A percentile compares a stretch with the other conserved stretches of the same genome.
Evolutionary conservation across 2,797 vertebrate genomes (phyloP).

Genomic region (Bucorvus abyssinicus): DNA sequence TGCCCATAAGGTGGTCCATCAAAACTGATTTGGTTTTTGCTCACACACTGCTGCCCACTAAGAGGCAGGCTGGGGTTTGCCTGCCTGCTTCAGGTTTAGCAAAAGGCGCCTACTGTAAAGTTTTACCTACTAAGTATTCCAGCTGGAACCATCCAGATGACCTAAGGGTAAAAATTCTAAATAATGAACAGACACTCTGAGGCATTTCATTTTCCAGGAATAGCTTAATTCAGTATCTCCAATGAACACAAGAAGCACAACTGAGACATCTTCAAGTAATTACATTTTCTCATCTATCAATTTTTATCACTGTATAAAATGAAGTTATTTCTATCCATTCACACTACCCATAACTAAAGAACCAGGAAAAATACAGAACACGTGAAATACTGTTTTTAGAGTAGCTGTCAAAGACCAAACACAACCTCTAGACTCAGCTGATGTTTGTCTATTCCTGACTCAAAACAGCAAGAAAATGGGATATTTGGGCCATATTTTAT

Average conservation of each 20-base stretch:
- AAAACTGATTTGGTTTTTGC: background rate
- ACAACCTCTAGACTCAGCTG: background rate
- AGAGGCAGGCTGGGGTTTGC: background rate
- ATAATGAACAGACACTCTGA: background rate
- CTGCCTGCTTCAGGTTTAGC: background rate
- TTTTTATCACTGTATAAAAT: background rate
- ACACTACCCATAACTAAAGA: background rate
- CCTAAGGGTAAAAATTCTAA: background rate
- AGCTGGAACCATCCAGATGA: background rate
- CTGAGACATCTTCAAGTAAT: conserved; percentile 22
- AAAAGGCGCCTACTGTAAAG: background rate
- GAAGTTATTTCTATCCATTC: background rate
- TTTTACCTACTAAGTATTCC: background rate
- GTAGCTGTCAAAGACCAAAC: background rate
- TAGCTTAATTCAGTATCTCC: background rate
- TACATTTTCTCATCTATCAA: conserved; percentile 36
- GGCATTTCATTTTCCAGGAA: background rate
- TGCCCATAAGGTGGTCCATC: background rate
- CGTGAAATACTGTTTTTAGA: background rate
- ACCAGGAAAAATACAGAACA: background rate
- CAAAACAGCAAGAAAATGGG: background rate
- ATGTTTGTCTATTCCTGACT: background rate
- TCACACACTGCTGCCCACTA: background rate
- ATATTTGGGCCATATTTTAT: background rate
- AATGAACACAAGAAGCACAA: background rate